phyloP scores from a whole-genome alignment of 1,140 invertebrate genomes.

The Hyposmocoma kahamanoa region DNA sequence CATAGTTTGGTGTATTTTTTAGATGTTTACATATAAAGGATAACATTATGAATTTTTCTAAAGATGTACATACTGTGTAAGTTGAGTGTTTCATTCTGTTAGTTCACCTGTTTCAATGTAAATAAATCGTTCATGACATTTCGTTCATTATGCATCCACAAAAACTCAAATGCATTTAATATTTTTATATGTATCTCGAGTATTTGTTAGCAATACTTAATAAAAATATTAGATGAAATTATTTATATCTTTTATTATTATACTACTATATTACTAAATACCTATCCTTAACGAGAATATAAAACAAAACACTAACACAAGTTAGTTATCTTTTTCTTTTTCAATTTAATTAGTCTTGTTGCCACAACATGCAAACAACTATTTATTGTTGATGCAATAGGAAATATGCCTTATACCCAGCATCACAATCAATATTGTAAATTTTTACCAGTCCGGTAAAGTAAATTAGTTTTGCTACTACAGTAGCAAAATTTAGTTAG shows the following conservation, averaged over 20 bases:
- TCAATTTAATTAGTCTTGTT: too few species aligned
- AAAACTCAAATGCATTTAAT: constrained; percentile 62
- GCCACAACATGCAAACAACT: too few species aligned
- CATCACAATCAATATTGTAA: too few species aligned
- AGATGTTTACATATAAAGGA: constrained; percentile 28
- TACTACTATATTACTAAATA: background rate
- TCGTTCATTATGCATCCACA: constrained; percentile 48
- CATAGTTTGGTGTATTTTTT: constrained; percentile 34
- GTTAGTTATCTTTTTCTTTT: too few species aligned
- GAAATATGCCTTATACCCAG: too few species aligned
- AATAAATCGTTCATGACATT: constrained; percentile 56
- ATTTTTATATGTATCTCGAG: constrained; percentile 65
- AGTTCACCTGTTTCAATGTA: constrained; percentile 52
- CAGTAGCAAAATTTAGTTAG: too few species aligned
- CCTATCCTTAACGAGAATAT: too few species aligned
- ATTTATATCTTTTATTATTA: constrained; percentile 22
- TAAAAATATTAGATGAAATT: constrained; percentile 68
- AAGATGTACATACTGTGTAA: constrained; percentile 46
- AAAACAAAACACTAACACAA: too few species aligned
- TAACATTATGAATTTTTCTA: constrained; percentile 30
- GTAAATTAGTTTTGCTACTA: too few species aligned
- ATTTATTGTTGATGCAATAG: too few species aligned
- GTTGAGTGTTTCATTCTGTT: constrained; percentile 40
- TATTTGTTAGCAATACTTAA: constrained; percentile 46
- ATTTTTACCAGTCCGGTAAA: too few species aligned